Evolutionary conservation across 2,888 invertebrate species (phyloP).

Genomic region (Philereme vetulata): DNA sequence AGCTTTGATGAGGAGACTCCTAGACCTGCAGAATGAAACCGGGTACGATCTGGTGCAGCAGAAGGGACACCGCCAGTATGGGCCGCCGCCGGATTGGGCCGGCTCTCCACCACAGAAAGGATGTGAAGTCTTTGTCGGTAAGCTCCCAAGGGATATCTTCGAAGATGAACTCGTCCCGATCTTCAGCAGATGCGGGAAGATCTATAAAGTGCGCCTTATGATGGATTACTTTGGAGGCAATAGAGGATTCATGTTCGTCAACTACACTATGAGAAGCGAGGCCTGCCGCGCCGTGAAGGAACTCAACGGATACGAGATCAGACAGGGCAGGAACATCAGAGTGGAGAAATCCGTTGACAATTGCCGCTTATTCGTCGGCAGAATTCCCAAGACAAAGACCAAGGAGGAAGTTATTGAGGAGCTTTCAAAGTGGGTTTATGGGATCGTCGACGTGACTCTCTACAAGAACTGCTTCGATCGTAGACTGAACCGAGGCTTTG

Average conservation of each 20-base stretch:
- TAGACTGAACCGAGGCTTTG: slow-evolving; percentile 90
- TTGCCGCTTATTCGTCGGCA: slow-evolving; percentile 90
- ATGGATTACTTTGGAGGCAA: slow-evolving; percentile 91
- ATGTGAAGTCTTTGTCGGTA: slow-evolving; percentile 91
- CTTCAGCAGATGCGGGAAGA: slow-evolving; percentile 85
- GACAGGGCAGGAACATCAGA: slow-evolving; percentile 86
- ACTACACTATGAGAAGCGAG: slow-evolving; percentile 82
- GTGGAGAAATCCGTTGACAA: slow-evolving; percentile 93
- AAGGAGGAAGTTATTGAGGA: slow-evolving; percentile 85
- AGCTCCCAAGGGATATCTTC: slow-evolving; percentile 89
- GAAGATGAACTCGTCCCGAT: slow-evolving; percentile 91
- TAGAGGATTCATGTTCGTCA: slow-evolving; percentile 92
- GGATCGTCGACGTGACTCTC: slow-evolving; percentile 87
- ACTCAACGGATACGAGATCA: slow-evolving; percentile 87
- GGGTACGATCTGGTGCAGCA: slow-evolving; percentile 87
- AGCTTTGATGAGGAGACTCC: slow-evolving; percentile 57
- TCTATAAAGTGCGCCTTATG: slow-evolving; percentile 92
- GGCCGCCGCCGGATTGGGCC: slow-evolving; percentile 84
- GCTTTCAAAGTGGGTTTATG: slow-evolving; percentile 86
- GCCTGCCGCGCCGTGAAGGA: slow-evolving; percentile 86
- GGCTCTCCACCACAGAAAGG: slow-evolving; percentile 85
- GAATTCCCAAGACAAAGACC: slow-evolving; percentile 87
- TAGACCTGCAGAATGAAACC: slow-evolving; percentile 69
- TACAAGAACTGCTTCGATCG: slow-evolving; percentile 84
- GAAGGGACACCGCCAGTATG: slow-evolving; percentile 91